Base-by-base conservation (phyloP, 1,140 invertebrate genomes). In the Cardiocondyla obscurior region DNA sequence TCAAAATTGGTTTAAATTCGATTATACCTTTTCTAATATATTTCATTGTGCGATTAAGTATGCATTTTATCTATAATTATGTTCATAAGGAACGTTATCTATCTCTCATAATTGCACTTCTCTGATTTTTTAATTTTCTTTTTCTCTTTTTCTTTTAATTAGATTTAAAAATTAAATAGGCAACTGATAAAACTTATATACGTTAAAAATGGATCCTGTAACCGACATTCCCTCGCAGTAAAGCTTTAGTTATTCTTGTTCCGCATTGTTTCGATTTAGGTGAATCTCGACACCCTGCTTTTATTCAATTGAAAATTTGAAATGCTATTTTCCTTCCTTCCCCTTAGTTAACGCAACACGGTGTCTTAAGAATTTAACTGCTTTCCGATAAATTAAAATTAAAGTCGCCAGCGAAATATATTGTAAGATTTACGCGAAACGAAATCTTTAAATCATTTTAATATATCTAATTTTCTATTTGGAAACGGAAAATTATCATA, bases 231-330 rank as follows among this genome's bases (percentile, higher is more conserved):
- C 25, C 5, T 64, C 19, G 58, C 10, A n/a, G 58, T 30, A n/a
- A 62, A 62, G 30, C 7, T 62, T 62, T 42, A 64, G 36, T 64
- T 62, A 62, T 36, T 62, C n/a, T 39, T n/a, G n/a, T 12, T 64
- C 25, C 14, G 60, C 36, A 39, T 64, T 64, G 36, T 64, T 42
- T 64, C 19, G 4, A 64, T 64, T 64, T 64, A n/a, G 19, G 36
- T 42, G 14, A 64, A 25, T 64, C 60, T 22, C 60, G n/a, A 62
- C 30, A 62, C n/a, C 19, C 10, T 30, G 30, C 36, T 64, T 64
- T 64, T 30, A 67, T 67, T 67, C 16, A 67, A 49, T 64, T 64
- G 19, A 67, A 67, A 46, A 67, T 46, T 67, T 67, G 42, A 49
- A 67, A 67, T 67, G 28, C n/a, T 0, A 67, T 64, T 8, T 67